Base-by-base conservation (phyloP, 2,888 invertebrate genomes). In the Coelinius sp. region DNA sequence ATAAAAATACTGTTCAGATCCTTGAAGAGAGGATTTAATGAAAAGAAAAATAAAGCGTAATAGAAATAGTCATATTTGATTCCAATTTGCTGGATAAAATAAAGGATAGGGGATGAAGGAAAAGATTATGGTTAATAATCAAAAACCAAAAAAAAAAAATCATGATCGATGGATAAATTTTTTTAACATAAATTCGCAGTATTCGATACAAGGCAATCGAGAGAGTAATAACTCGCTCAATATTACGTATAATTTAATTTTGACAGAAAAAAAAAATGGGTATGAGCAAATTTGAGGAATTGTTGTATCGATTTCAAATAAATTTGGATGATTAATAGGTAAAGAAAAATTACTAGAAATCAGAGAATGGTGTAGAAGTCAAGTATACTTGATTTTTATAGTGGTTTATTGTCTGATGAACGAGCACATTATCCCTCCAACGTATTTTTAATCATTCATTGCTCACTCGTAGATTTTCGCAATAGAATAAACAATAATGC, bases 361-460 rank as follows among this genome's bases (percentile, higher is more conserved):
- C n/a, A n/a, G 31, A 24, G n/a, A 38, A 38, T 24, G 53, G 24
- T 67, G 6, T 35, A 24, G 22, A 53, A 38, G 20, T 67, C 53
- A 24, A 53, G 31, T 14, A 35, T 35, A 27, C 49, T 41, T 41
- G 38, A 41, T 38, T 63, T 63, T 41, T 41, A 41, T 24, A 68
- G 56, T 68, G 56, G 44, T 68, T 68, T 41, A 68, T 44, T 44
- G 68, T 56, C 44, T 27, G 41, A 49, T 8, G 56, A 67, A 56
- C 41, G 41, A 68, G 70, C 76, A 74, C 74, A 74, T 75, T 69
- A 73, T 81, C 79, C 80, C 80, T 81, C 81, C 80, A 81, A 74
- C 49, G 75, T 78, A 78, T 80, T 79, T 81, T 78, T 77, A 78
- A 80, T 79, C 75, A 78, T 80, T 68, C 77, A 70, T 79, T 80